phyloP scores from a whole-genome alignment of 2,113 vertebrate genomes.

The Gymnogyps californianus region DNA sequence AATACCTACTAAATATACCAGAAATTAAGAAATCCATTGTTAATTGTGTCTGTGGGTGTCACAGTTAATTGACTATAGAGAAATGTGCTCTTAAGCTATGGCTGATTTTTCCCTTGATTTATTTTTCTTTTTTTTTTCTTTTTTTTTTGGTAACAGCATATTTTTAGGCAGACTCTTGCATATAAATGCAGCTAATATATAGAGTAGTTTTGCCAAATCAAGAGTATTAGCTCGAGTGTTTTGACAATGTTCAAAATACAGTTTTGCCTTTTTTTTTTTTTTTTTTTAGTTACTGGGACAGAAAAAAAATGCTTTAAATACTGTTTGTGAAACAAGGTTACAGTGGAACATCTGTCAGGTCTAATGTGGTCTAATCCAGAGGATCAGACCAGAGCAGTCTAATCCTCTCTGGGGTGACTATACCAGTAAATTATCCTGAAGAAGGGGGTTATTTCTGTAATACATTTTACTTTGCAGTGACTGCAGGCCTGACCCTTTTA shows the following conservation, averaged over 20 bases:
- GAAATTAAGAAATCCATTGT: background rate
- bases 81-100: background rate
- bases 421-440: conserved; percentile 17
- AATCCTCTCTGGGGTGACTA: background rate
- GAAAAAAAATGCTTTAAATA: background rate
- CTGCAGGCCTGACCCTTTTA: conserved; percentile 14
- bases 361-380: background rate
- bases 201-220: background rate
- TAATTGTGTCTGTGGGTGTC: background rate
- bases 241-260: background rate
- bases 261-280: background rate
- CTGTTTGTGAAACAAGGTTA: background rate
- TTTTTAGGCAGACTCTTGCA: background rate
- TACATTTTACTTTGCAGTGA: background rate
- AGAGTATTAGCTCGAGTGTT: background rate
- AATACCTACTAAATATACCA: background rate
- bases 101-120: background rate
- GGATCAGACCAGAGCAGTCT: background rate
- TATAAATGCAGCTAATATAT: background rate
- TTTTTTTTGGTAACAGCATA: background rate
- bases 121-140: background rate
- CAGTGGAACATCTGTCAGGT: background rate
- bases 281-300: background rate
- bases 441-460: conserved; percentile 7
- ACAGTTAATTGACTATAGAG: background rate